Evolutionary conservation across 2,888 invertebrate species (phyloP).

Genomic region (Lycaena phlaeas): DNA sequence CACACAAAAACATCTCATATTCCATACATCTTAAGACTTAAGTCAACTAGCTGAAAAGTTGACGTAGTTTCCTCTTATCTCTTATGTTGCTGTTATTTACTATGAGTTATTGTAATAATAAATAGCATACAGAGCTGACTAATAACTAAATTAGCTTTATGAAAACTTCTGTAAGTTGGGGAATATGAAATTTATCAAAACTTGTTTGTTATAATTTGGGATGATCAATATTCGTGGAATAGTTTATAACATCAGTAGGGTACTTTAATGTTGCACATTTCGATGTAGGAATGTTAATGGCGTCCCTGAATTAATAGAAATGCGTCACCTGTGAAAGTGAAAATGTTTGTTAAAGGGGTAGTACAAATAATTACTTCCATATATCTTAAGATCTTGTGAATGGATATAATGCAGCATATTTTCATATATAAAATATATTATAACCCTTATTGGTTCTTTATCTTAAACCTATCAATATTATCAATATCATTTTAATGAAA

Average conservation of each 20-base stretch:
- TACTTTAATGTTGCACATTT: slow-evolving; percentile 1
- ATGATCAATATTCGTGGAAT: slow-evolving; percentile 24
- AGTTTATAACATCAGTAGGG: neutral
- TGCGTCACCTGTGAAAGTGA: slow-evolving; percentile 8
- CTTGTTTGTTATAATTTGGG: neutral
- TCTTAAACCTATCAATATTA: too few relatives aligned
- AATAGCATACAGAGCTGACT: slow-evolving; percentile 70
- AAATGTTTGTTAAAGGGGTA: slow-evolving; percentile 2
- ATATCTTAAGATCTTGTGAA: too few relatives aligned
- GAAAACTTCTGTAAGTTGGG: neutral
- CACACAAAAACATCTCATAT: slow-evolving; percentile 40
- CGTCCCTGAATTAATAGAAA: slow-evolving; percentile 15
- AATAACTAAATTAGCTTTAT: neutral
- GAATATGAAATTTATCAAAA: too few relatives aligned
- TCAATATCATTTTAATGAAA: too few relatives aligned
- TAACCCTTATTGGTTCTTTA: too few relatives aligned
- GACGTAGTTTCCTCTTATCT: slow-evolving; percentile 64
- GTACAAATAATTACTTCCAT: neutral
- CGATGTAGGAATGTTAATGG: slow-evolving; percentile 17
- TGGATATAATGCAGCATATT: too few relatives aligned
- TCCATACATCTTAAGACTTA: slow-evolving; percentile 28
- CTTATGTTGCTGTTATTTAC: slow-evolving; percentile 71
- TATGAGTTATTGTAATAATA: slow-evolving; percentile 70
- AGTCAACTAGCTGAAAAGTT: slow-evolving; percentile 25
- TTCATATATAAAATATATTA: too few relatives aligned